These are phyloP conservation scores for Amphiura filiformis DNA, from an alignment of 35 echinoderm and acorn worm species.

Conservation along the genomic window DNA sequence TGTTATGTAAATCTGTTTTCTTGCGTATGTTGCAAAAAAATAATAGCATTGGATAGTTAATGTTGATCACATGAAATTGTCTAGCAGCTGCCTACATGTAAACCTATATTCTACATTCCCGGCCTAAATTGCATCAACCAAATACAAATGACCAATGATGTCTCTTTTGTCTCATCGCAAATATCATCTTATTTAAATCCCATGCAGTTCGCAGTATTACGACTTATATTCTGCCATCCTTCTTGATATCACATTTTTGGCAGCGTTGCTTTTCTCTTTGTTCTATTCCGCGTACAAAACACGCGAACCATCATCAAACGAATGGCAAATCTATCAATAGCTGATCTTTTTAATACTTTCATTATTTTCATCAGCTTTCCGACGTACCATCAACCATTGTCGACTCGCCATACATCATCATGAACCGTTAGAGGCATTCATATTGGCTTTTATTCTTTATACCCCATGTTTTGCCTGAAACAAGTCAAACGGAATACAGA, in stretches of 20 bases:
- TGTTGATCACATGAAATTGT: no score
- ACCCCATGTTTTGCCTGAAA: conserved; percentile 15
- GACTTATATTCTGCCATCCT: conserved; percentile 15
- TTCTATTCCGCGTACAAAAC: conserved; percentile 24
- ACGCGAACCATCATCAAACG: conserved; percentile 60
- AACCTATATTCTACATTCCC: no score
- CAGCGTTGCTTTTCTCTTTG: conserved; percentile 50
- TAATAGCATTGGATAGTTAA: no score
- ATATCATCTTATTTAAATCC: background rate
- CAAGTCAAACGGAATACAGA: conserved; percentile 31
- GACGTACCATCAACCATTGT: background rate
- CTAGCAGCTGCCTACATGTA: no score
- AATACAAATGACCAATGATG: no score
- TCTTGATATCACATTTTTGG: conserved; percentile 25
- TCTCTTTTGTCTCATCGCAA: background rate
- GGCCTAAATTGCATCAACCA: no score
- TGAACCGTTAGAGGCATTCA: background rate
- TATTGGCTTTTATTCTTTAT: background rate
- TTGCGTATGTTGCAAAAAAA: no score
- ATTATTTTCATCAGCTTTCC: background rate
- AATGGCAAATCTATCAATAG: conserved; percentile 42
- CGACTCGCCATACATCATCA: background rate
- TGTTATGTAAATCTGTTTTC: no score
- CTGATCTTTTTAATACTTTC: conserved; percentile 44
- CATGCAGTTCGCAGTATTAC: background rate